phyloP scores from a whole-genome alignment of 2,888 invertebrate species.

The Phengaris alcon region DNA sequence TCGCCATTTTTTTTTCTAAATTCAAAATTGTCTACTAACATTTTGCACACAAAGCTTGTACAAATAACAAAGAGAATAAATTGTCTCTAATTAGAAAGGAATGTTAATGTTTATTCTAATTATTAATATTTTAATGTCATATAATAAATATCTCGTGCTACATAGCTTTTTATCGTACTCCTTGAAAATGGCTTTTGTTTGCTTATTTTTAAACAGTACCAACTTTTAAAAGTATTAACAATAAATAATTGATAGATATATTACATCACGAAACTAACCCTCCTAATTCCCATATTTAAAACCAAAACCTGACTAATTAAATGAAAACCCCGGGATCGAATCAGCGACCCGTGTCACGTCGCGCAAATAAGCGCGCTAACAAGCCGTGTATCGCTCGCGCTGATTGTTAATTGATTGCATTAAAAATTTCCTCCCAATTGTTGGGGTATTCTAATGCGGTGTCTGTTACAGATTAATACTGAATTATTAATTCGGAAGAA shows the following conservation, averaged over 20 bases:
- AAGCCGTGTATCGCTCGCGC: slow-evolving; percentile 77
- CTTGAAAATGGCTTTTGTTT: too few relatives aligned
- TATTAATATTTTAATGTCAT: too few relatives aligned
- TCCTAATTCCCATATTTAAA: slow-evolving; percentile 28
- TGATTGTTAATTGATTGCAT: slow-evolving; percentile 81
- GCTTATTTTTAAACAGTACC: not conserved
- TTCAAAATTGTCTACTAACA: not conserved
- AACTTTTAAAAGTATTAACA: not conserved
- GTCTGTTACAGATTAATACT: slow-evolving; percentile 67
- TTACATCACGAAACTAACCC: not conserved
- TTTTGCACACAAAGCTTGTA: not conserved
- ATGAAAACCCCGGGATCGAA: slow-evolving; percentile 66
- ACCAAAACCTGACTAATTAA: slow-evolving; percentile 49
- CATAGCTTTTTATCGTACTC: too few relatives aligned
- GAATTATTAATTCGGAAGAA: slow-evolving; percentile 54
- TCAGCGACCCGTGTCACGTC: slow-evolving; percentile 70
- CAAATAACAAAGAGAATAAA: too few relatives aligned
- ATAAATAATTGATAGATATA: not conserved
- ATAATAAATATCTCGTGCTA: too few relatives aligned
- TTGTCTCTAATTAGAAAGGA: too few relatives aligned
- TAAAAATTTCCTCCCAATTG: slow-evolving; percentile 75
- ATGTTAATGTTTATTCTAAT: too few relatives aligned
- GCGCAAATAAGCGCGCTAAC: slow-evolving; percentile 76
- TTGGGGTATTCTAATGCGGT: slow-evolving; percentile 66
- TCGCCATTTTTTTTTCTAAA: not conserved